Evolutionary conservation across 2,888 invertebrate genomes (phyloP), one percentile per base, ranked within the genome.

Genomic region (Orthosia gracilis): DNA sequence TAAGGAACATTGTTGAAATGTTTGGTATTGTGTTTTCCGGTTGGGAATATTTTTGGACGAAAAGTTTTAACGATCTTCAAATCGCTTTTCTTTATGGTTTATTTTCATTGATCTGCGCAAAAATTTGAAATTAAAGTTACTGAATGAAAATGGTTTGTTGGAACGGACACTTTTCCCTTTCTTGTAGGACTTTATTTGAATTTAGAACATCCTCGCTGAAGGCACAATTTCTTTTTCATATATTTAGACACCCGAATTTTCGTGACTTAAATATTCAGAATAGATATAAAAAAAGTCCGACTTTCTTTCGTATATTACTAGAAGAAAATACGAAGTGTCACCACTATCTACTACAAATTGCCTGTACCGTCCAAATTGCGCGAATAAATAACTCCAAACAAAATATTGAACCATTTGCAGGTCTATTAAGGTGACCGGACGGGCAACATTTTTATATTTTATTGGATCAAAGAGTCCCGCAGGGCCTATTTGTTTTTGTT

Each of bases 391-490:
- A 69, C 59, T 66, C 47, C 15, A 55, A 63, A 78, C 45, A 52
- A 47, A 74, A 79, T 40, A 59, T 65, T 59, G 15, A 61, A 67
- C 62, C 63, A 73, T 78, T 80, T 73, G 68, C 69, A 69, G 67
- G 67, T 73, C 58, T 69, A 59, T 68, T 54, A 62, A n/a, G 23
- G 4, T 49, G 63, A 15, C 55, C 26, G 57, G 58, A 55, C 23
- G 47, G 63, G 57, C 21, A 57, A 66, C 61, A 64, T 71, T 78
- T 82, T 63, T 67, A 49, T 70, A 52, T 78, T 73, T 68, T 73
- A 75, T 83, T 67, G 45, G 50, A 69, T 58, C 45, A 78, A 85
- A 70, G 45, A 65, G 68, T 82, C 83, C 70, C 83, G 12, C n/a
- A 21, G 55, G 70, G 55, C 12, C 54, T 45, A 49, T 83, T 76